These are phyloP conservation scores for Dioctria linearis DNA, from an alignment of 2,888 invertebrate species.

Conservation along the genomic window DNA sequence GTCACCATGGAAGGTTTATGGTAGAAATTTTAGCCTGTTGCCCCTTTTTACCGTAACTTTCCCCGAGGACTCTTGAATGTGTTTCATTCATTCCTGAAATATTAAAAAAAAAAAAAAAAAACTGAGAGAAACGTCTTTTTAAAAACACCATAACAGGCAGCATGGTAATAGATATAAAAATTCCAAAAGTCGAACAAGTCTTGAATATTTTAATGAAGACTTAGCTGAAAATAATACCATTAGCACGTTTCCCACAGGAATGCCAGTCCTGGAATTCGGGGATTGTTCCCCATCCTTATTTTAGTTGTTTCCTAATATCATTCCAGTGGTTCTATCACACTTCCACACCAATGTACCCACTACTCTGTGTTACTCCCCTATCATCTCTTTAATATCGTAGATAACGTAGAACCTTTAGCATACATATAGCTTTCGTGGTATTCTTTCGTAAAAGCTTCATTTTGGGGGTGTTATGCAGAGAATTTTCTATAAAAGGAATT, in stretches of 20 bases:
- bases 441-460: slow-evolving; percentile 32
- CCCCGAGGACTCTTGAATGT: slow-evolving; percentile 3
- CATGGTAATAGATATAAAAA: slow-evolving; percentile 37
- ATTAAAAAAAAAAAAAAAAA: not conserved
- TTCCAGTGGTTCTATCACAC: not conserved
- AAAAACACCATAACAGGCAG: not conserved
- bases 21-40: not conserved
- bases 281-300: slow-evolving; percentile 2
- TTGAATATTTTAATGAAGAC: slow-evolving; percentile 52
- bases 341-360: not conserved
- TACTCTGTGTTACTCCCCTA: not conserved
- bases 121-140: not conserved
- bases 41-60: not conserved
- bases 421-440: slow-evolving; percentile 24
- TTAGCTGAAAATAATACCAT: slow-evolving; percentile 48
- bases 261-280: slow-evolving; percentile 32
- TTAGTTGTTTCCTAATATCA: slow-evolving; percentile 29
- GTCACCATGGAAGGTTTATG: slow-evolving; percentile 15
- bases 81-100: slow-evolving; percentile 22
- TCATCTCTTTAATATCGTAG: not conserved
- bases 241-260: slow-evolving; percentile 49
- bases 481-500: slow-evolving; percentile 49
- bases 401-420: not conserved
- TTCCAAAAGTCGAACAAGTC: slow-evolving; percentile 44
- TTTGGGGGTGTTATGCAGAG: slow-evolving; percentile 40